phyloP scores from a whole-genome alignment of 1,140 invertebrate species.

The Sarcophaga peregrina region DNA sequence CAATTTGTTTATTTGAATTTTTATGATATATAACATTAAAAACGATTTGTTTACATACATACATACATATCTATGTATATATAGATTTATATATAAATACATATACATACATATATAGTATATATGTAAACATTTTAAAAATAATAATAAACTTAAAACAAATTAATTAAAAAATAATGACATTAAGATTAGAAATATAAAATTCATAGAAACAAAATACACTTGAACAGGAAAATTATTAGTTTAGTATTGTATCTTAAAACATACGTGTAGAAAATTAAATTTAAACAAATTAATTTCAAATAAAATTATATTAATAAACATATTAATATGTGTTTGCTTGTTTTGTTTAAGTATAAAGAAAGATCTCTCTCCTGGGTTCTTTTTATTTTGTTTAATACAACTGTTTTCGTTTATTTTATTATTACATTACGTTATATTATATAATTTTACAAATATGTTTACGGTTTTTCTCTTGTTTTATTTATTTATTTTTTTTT shows the following conservation, averaged over 20 bases:
- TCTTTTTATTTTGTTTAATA: background rate
- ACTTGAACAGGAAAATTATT: constrained; percentile 3
- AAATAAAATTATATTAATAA: background rate
- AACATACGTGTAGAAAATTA: background rate
- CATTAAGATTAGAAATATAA: background rate
- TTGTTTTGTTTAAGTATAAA: background rate
- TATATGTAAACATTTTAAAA: background rate
- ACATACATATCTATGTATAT: background rate
- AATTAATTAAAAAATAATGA: constrained; percentile 22
- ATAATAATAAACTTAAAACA: constrained; percentile 19
- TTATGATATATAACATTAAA: constrained; percentile 23
- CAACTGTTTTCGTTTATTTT: constrained; percentile 3
- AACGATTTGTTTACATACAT: constrained; percentile 5
- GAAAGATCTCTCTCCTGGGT: background rate
- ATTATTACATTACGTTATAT: no score
- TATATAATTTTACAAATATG: no score
- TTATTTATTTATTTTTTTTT: background rate
- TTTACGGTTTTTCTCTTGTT: background rate
- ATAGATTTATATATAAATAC: no score
- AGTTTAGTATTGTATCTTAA: background rate
- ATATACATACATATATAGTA: no score
- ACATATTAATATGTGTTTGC: background rate
- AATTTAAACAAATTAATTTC: background rate
- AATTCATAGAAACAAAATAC: constrained; percentile 13
- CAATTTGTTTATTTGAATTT: background rate